A percentile compares a stretch with the other conserved stretches of the same genome.
Evolutionary conservation across 1,140 invertebrate genomes (phyloP).

Genomic region (Scylla paramamosain): DNA sequence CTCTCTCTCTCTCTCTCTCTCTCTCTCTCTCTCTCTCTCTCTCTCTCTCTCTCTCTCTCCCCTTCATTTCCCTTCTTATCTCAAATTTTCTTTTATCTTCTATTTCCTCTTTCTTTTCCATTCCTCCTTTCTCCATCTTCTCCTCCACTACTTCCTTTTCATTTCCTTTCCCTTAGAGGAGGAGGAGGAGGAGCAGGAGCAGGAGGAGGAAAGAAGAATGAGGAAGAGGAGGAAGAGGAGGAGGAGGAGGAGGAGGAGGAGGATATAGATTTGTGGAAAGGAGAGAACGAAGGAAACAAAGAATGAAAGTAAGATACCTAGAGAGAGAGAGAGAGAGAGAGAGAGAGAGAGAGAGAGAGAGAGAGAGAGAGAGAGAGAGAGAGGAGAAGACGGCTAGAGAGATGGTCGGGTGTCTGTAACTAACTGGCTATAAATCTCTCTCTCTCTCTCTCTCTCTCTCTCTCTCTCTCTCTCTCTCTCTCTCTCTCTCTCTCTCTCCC

Average conservation of each 20-base stretch:
- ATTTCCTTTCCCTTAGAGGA: background rate
- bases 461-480: slow-evolving; percentile 20
- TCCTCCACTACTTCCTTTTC: background rate
- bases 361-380: slow-evolving; percentile 20
- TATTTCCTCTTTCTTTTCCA: too few relatives aligned
- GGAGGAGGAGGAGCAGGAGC: background rate
- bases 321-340: too few relatives aligned
- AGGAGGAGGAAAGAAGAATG: background rate
- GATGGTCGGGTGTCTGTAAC: background rate
- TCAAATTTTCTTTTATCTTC: too few relatives aligned
- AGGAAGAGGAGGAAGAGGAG: background rate
- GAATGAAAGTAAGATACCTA: too few relatives aligned
- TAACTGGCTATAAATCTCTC: too few relatives aligned
- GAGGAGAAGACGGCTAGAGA: background rate
- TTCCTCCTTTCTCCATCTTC: too few relatives aligned
- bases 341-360: background rate
- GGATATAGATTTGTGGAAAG: background rate
- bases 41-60: too few relatives aligned
- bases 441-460: slow-evolving; percentile 20
- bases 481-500: slow-evolving; percentile 19
- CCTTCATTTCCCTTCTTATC: too few relatives aligned
- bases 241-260: background rate
- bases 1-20: too few relatives aligned
- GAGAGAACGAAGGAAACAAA: background rate
- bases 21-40: too few relatives aligned